These are phyloP conservation scores for Pristiophorus japonicus DNA, from an alignment of 2,113 vertebrate genomes.

Conservation along the genomic window DNA sequence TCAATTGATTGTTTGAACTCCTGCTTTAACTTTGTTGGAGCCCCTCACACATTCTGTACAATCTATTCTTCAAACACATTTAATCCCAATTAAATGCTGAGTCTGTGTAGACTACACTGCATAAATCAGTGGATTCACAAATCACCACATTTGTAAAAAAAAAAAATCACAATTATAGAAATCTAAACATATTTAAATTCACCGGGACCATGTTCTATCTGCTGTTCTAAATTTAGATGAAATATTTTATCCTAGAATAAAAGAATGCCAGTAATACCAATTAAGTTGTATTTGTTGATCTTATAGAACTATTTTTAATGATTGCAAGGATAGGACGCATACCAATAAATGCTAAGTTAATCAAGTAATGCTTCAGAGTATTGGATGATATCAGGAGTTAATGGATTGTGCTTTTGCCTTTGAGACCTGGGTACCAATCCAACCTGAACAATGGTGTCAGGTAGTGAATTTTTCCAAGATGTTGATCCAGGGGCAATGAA, in stretches of 20 bases:
- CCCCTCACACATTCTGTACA: background rate
- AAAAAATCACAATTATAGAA: background rate
- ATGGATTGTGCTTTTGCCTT: background rate
- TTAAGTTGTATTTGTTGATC: background rate
- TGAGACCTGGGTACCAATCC: background rate
- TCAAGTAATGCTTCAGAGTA: background rate
- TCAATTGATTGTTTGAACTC: background rate
- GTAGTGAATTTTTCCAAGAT: too few species aligned
- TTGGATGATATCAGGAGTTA: background rate
- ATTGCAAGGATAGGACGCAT: background rate
- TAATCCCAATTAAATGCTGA: background rate
- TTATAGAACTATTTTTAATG: background rate
- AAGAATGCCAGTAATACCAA: background rate
- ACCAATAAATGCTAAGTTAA: background rate
- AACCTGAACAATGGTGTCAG: background rate
- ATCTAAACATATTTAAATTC: background rate
- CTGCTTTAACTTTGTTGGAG: background rate
- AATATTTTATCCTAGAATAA: background rate
- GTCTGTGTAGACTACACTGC: background rate
- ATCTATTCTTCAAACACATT: background rate
- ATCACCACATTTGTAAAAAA: background rate
- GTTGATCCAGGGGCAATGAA: too few species aligned
- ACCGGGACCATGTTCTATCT: background rate
- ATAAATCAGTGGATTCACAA: background rate
- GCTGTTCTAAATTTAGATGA: background rate